Evolutionary conservation across 2,113 vertebrate genomes (phyloP).

Genomic region (Phaethon lepturus): DNA sequence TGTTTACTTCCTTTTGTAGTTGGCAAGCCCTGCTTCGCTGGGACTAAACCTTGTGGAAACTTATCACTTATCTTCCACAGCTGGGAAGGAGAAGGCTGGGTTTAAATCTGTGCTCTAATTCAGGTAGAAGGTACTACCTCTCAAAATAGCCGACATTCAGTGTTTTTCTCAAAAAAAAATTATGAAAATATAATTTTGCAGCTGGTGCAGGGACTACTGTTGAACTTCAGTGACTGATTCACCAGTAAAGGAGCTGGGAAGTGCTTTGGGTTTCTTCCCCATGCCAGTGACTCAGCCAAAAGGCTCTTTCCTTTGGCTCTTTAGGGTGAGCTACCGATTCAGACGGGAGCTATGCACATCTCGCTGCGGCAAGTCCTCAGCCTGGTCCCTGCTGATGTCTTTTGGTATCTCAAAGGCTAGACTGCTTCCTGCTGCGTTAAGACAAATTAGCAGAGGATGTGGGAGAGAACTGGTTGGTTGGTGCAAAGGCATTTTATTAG

Average conservation of each 20-base stretch:
- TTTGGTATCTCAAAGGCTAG: not conserved
- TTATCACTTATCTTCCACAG: not conserved
- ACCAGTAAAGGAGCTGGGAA: not conserved
- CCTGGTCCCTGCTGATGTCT: not conserved
- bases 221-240: not conserved
- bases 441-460: not conserved
- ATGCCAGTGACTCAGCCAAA: not conserved
- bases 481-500: not conserved
- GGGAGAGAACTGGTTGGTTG: not conserved
- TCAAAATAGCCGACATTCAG: not conserved
- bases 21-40: not conserved
- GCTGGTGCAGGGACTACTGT: not conserved
- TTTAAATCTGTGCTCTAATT: not conserved
- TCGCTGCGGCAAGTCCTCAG: not conserved
- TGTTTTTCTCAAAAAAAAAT: not conserved
- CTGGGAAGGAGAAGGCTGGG: not conserved
- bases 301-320: not conserved
- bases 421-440: not conserved
- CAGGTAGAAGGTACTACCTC: not conserved
- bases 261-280: not conserved
- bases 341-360: not conserved
- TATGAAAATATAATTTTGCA: not conserved
- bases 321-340: rapidly evolving
- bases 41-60: not conserved
- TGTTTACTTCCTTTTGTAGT: not conserved